Evolutionary conservation across 2,888 invertebrate genomes (phyloP).

Genomic region (Hirtodrosophila cameraria): DNA sequence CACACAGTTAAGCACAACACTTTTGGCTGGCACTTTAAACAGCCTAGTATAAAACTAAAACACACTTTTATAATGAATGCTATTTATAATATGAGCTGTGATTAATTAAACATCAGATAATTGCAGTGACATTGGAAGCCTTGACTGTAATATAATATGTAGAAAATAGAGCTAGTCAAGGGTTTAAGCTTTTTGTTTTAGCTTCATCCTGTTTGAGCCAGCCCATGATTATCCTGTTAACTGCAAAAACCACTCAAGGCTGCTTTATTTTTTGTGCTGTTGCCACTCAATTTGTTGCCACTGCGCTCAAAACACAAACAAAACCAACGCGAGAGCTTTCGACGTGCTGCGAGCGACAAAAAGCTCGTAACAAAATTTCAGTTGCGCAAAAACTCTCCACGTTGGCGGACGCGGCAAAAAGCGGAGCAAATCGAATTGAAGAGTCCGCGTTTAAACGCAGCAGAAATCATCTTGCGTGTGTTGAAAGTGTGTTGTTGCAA

Average conservation of each 20-base stretch:
- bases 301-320: conserved; percentile 23
- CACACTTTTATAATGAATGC: neutral
- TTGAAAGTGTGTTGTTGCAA: too few species aligned
- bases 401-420: conserved; percentile 47
- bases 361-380: conserved; percentile 60
- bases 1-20: conserved; percentile 34
- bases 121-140: too few species aligned
- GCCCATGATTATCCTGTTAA: conserved; percentile 34
- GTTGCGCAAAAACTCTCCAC: conserved; percentile 74
- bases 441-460: conserved; percentile 10
- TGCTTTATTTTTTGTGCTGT: too few species aligned
- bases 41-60: neutral
- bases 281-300: conserved; percentile 40
- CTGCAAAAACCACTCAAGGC: conserved; percentile 35
- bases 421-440: conserved; percentile 13
- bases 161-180: conserved; percentile 10
- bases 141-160: conserved; percentile 5
- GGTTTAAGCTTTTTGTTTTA: conserved; percentile 30
- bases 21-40: conserved; percentile 1
- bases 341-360: conserved; percentile 31
- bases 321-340: conserved; percentile 47
- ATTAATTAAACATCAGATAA: too few species aligned
- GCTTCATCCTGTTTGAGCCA: conserved; percentile 23
- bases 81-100: too few species aligned
- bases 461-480: conserved; percentile 65